Base-by-base conservation (phyloP, 2,888 invertebrate genomes). In the Pharmacophagus antenor region DNA sequence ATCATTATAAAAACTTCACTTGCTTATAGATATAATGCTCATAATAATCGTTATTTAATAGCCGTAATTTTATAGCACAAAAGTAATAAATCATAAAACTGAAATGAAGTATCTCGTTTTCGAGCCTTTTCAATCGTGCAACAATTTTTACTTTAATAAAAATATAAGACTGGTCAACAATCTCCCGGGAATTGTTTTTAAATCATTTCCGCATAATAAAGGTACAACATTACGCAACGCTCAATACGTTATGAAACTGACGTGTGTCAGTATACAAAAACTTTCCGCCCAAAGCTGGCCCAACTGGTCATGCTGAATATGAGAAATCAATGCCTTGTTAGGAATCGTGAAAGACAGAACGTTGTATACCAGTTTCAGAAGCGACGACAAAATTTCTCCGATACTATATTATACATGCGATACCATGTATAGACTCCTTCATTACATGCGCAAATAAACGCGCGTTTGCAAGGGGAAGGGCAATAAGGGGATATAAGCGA, bases 261-360 rank as follows among this genome's bases (percentile, higher is more conserved):
- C 37, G 20, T 20, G 46, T 46, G 67, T 63, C 67, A 66, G 62
- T 69, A 68, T 63, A 77, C 73, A 85, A 87, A 83, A 88, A 84
- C 79, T 81, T 82, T 82, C 81, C 78, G 81, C 81, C 82, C 78
- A 87, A 86, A 85, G 82, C 80, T n/a, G 67, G 76, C 72, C 70
- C 66, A 74, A 87, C 88, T 77, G 84, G 89, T 86, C 76, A 76
- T 78, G 78, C 73, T 82, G 79, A 83, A 85, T 78, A 77, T 80
- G 85, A 81, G 81, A 84, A 85, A 85, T 80, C 83, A 67, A 61
- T 69, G 70, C 84, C 86, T 78, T 88, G 67, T 85, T 76, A 67
- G 83, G 85, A 73, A 73, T 68, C 71, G 66, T 74, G 73, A 75
- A 70, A 67, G 70, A 67, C 65, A 63, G 62, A 64, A 55, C 54